Conservation (phyloP, 2,113 vertebrate genomes). For the Odontophorus gujanensis region DNA sequence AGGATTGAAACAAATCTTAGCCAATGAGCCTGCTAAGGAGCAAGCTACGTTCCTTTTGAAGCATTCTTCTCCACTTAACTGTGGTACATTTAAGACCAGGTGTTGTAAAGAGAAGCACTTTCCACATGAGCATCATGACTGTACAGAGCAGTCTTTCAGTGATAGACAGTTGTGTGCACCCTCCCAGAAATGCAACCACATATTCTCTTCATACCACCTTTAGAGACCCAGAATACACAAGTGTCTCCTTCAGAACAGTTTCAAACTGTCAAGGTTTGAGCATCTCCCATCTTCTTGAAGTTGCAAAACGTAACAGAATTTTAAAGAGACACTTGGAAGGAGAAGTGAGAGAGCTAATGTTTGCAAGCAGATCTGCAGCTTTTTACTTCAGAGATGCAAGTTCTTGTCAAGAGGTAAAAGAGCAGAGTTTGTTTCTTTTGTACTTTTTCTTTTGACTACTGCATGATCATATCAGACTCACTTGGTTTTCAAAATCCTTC, state of each 20-base stretch:
- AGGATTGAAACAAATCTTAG: neutral
- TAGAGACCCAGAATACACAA: constrained; percentile 24
- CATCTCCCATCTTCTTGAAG: neutral
- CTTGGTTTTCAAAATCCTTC: constrained; percentile 4
- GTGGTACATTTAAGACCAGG: neutral
- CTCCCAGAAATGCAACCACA: constrained; percentile 27
- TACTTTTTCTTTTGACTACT: neutral
- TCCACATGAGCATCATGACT: neutral
- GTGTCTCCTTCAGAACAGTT: neutral
- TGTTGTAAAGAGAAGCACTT: neutral
- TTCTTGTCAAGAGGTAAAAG: constrained; percentile 2
- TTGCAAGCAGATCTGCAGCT: neutral
- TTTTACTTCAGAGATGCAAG: neutral
- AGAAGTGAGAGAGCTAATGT: neutral
- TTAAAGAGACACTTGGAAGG: neutral
- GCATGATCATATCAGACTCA: neutral
- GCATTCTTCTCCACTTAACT: neutral
- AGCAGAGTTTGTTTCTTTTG: neutral
- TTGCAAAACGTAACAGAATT: constrained; percentile 1
- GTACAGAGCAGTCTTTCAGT: neutral
- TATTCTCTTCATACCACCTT: neutral
- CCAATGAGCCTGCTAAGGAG: neutral
- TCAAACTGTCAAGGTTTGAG: neutral
- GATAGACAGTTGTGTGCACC: neutral
- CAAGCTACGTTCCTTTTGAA: neutral